These are phyloP conservation scores for Callyntrura guangdongensis DNA, from an alignment of 2,888 invertebrate species.

Conservation along the genomic window DNA sequence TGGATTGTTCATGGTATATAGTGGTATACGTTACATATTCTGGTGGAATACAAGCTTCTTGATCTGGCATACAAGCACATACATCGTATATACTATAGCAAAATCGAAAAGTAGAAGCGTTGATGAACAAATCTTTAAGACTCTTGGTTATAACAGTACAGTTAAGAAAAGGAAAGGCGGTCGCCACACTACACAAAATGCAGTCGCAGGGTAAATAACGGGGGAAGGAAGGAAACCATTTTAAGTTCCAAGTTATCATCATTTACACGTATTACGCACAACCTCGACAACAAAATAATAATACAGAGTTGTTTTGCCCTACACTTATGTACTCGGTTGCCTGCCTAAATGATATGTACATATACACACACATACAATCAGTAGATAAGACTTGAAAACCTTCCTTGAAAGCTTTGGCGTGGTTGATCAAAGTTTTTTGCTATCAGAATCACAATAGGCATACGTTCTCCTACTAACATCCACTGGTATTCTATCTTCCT, in stretches of 20 bases:
- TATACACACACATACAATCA: background rate
- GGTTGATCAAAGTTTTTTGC: conserved; percentile 22
- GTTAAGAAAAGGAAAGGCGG: conserved; percentile 19
- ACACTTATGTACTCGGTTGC: background rate
- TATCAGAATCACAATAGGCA: conserved; percentile 27
- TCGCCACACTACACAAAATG: background rate
- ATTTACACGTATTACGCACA: conserved; percentile 14
- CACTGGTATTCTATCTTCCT: background rate
- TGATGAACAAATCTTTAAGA: no score
- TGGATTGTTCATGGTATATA: background rate
- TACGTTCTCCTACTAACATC: background rate
- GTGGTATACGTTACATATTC: conserved; percentile 38
- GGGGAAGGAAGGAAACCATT: conserved; percentile 43
- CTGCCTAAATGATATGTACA: background rate
- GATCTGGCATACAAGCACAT: background rate
- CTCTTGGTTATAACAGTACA: background rate
- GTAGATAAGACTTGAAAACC: conserved; percentile 27
- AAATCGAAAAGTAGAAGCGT: background rate
- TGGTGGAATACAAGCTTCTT: background rate
- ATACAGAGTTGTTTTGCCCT: background rate
- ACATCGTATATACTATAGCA: background rate
- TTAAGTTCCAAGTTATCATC: conserved; percentile 49
- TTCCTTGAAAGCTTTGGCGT: conserved; percentile 27
- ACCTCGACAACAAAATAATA: no score
- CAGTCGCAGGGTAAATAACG: conserved; percentile 15